Evolutionary conservation across 1,140 invertebrate species (phyloP).

Genomic region (Acyrthosiphon pisum): DNA sequence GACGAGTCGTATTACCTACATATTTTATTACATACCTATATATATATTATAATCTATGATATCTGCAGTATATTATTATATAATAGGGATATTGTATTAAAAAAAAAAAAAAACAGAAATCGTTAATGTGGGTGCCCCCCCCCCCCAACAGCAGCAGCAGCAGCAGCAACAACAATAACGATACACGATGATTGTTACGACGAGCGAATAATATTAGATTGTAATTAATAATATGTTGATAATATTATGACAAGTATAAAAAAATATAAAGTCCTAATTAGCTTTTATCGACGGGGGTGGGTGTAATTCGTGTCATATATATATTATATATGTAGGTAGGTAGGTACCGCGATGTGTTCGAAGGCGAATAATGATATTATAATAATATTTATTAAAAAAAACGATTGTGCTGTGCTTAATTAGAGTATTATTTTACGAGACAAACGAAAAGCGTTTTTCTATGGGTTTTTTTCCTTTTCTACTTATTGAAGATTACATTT

Average conservation of each 20-base stretch:
- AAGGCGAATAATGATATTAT: neutral
- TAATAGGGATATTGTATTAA: neutral
- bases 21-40: neutral
- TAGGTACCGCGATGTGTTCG: constrained; percentile 22
- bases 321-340: neutral
- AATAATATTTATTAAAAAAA: neutral
- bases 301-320: neutral
- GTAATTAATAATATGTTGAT: neutral
- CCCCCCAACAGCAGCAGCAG: neutral
- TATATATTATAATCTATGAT: neutral
- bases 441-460: neutral
- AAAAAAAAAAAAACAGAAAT: neutral
- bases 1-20: neutral
- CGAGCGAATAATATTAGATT: neutral
- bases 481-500: neutral
- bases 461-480: neutral
- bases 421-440: neutral
- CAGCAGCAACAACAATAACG: neutral
- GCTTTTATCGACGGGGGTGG: neutral
- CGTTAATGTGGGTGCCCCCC: neutral
- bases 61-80: neutral
- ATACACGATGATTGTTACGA: neutral
- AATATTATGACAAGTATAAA: neutral
- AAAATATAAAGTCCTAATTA: neutral
- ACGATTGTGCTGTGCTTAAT: constrained; percentile 23